phyloP scores from a whole-genome alignment of 2,888 invertebrate species.

The Leptothorax acervorum region DNA sequence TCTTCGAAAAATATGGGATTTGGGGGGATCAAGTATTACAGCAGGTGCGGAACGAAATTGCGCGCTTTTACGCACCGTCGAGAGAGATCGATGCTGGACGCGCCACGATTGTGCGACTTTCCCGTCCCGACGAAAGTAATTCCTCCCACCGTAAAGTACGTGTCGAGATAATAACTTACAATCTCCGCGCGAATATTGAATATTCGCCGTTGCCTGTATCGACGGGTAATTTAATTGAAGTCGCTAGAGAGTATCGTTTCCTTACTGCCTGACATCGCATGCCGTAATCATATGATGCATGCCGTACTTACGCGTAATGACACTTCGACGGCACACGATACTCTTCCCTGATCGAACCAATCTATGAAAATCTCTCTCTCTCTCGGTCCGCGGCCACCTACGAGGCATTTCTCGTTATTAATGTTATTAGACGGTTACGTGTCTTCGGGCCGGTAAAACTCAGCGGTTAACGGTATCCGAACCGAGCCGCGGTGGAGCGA shows the following conservation, averaged over 20 bases:
- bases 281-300: constrained; percentile 58
- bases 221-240: constrained; percentile 51
- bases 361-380: constrained; percentile 45
- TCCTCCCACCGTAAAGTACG: constrained; percentile 17
- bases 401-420: constrained; percentile 74
- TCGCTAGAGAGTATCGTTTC: constrained; percentile 53
- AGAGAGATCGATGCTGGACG: neutral
- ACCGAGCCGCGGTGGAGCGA: constrained; percentile 74
- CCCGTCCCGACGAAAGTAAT: constrained; percentile 27
- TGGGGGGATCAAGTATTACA: neutral
- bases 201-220: constrained; percentile 41
- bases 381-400: constrained; percentile 68
- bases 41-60: neutral
- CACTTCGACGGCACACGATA: constrained; percentile 53
- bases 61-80: neutral
- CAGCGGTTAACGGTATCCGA: constrained; percentile 78
- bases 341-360: constrained; percentile 45
- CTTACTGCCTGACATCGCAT: constrained; percentile 47
- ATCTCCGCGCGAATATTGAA: constrained; percentile 46
- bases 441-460: constrained; percentile 76
- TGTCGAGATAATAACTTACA: constrained; percentile 48
- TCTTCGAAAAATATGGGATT: neutral
- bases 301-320: constrained; percentile 56
- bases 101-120: neutral
- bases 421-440: constrained; percentile 78